A percentile compares a stretch with the other conserved stretches of the same genome.
Conservation (phyloP, 2,113 vertebrate genomes). For the Prietella phreatophila region DNA sequence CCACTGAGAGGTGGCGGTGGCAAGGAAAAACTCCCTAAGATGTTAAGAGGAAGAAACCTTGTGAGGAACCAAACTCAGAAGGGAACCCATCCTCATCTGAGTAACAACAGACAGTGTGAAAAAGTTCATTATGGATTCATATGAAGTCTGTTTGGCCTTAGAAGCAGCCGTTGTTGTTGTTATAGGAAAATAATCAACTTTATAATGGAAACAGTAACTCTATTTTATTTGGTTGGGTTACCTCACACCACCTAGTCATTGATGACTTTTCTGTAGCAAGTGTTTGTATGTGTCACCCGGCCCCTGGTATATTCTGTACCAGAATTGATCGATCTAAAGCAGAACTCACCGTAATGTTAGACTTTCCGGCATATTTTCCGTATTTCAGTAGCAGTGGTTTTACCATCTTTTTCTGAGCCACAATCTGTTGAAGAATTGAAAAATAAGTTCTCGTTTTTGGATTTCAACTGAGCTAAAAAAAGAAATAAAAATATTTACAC, state of each 20-base stretch:
- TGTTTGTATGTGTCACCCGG: not conserved
- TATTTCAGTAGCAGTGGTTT: conserved; percentile 87
- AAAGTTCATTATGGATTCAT: too few species aligned
- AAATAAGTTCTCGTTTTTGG: conserved; percentile 19
- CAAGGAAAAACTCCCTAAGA: too few species aligned
- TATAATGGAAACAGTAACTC: not conserved
- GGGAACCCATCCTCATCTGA: too few species aligned
- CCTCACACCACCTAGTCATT: not conserved
- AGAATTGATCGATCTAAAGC: not conserved
- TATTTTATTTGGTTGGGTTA: not conserved
- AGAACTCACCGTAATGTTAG: conserved; percentile 85
- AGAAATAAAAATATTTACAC: not conserved
- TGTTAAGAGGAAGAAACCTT: too few species aligned
- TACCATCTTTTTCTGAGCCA: conserved; percentile 90
- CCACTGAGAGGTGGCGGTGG: too few species aligned
- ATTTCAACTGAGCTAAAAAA: not conserved
- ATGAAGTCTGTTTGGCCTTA: too few species aligned
- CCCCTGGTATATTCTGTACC: not conserved
- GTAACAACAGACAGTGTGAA: too few species aligned
- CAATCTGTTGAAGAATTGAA: conserved; percentile 76
- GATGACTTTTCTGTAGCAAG: not conserved
- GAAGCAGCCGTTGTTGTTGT: not conserved
- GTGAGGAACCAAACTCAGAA: too few species aligned
- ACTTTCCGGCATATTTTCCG: conserved; percentile 89
- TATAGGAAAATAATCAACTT: not conserved